Conservation (phyloP, 2,113 vertebrate genomes). For the Lepus americanus region DNA sequence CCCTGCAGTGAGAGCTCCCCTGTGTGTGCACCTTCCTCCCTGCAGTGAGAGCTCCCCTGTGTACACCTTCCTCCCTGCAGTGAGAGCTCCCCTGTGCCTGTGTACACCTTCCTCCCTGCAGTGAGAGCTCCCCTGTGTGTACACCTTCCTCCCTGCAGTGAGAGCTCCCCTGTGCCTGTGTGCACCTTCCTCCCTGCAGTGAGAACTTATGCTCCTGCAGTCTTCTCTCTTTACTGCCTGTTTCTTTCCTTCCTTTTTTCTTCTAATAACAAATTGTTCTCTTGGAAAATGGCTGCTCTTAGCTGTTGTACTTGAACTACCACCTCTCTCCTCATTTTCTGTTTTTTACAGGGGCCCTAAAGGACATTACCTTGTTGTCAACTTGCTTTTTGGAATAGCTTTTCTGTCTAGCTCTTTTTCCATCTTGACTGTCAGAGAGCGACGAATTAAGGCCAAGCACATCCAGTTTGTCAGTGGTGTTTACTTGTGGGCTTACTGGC, state of each 20-base stretch:
- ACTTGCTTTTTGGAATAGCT: constrained; percentile 96
- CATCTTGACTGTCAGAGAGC: constrained; percentile 93
- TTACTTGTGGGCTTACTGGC: constrained; percentile 94
- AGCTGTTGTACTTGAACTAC: background rate
- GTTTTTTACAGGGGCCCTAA: constrained; percentile 90
- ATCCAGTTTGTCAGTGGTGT: constrained; percentile 94
- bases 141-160: too few relatives aligned
- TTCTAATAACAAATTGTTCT: background rate
- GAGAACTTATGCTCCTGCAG: background rate
- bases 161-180: constrained; percentile 42
- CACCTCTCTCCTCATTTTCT: background rate
- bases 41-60: too few relatives aligned
- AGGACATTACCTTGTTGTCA: constrained; percentile 94
- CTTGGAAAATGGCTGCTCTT: background rate
- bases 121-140: too few relatives aligned
- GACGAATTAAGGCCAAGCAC: constrained; percentile 93
- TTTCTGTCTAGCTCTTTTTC: constrained; percentile 96
- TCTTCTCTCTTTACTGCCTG: background rate
- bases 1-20: background rate
- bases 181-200: constrained; percentile 20
- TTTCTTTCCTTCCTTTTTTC: background rate
- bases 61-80: too few relatives aligned
- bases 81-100: too few relatives aligned
- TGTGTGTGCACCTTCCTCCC: too few relatives aligned
- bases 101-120: too few relatives aligned